These are phyloP conservation scores for Exaiptasia diaphana DNA, from an alignment of 64 coral and sea anemone genomes.

Conservation along the genomic window DNA sequence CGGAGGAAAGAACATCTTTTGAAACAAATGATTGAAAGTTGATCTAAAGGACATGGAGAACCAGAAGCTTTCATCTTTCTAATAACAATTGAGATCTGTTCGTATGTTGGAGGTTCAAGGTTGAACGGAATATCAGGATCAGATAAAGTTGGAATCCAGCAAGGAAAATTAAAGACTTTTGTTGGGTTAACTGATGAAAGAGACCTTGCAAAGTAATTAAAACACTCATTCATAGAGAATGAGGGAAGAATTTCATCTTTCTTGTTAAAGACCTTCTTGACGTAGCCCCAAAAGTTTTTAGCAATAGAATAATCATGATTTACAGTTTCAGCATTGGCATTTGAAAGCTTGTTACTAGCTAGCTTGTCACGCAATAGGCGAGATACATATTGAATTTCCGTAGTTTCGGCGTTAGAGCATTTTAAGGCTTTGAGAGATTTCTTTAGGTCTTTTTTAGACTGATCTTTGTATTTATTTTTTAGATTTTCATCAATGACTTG, in stretches of 20 bases:
- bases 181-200: too few relatives aligned
- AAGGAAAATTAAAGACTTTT: too few relatives aligned
- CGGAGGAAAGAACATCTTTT: conserved; percentile 9
- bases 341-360: not conserved
- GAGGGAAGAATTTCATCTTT: not conserved
- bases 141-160: too few relatives aligned
- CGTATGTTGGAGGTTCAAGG: not conserved
- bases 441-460: conserved; percentile 14
- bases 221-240: not conserved
- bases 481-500: not conserved
- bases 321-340: not conserved
- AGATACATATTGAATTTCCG: conserved; percentile 4
- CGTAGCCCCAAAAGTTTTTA: conserved; percentile 14
- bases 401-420: conserved; percentile 4
- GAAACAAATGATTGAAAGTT: conserved; percentile 11
- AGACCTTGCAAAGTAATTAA: too few relatives aligned
- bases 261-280: conserved; percentile 21
- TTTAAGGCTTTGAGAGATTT: conserved; percentile 23
- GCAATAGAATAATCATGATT: conserved; percentile 9
- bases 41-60: conserved; percentile 5
- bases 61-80: not conserved
- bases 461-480: conserved; percentile 4
- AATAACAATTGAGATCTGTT: not conserved
- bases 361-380: conserved; percentile 30
- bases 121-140: too few relatives aligned